Evolutionary conservation across 2,888 invertebrate species (phyloP), one percentile per base, ranked within the genome.

Genomic region (Limenitis camilla): DNA sequence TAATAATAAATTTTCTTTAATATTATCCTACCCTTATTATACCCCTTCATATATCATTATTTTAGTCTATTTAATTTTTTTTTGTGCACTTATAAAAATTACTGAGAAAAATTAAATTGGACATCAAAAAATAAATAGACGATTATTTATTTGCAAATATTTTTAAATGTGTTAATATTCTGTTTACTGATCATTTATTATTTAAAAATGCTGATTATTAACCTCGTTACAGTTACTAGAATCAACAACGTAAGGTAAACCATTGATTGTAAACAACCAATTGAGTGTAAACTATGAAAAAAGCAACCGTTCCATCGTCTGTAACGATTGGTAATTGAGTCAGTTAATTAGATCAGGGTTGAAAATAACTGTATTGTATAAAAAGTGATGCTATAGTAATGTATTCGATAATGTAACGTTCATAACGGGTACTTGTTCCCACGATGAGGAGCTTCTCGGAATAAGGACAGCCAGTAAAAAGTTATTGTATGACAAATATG

Each of bases 301-400:
- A 49, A 45, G 33, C n/a, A 31, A 57, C 56, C 59, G 52, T 49
- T 50, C 42, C 47, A 46, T 52, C 47, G 32, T 58, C 45, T 44
- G 53, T 59, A 58, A 55, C 43, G 49, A 55, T 50, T 36, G 29
- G 44, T 36, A 57, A 45, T 49, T 38, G 56, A 45, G 56, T 57
- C 57, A 38, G 47, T 49, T 55, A 60, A 60, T 58, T 53, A 60
- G 59, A 60, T 53, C 58, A 40, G 58, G 59, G 58, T 57, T 57
- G 54, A 30, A 55, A 55, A 53, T 60, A 60, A 60, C 59, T 53
- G 59, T 39, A n/a, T 35, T 11, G 19, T 8, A 27, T 40, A 53
- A 47, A 58, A 53, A 53, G 11, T 30, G 8, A 19, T 30, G 29
- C 6, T 29, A 49, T 47, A 32, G 33, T 48, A 43, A 55, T 38